Evolutionary conservation across 2,888 invertebrate genomes (phyloP), one percentile per base, ranked within the genome.

Genomic region (Arctia plantaginis): DNA sequence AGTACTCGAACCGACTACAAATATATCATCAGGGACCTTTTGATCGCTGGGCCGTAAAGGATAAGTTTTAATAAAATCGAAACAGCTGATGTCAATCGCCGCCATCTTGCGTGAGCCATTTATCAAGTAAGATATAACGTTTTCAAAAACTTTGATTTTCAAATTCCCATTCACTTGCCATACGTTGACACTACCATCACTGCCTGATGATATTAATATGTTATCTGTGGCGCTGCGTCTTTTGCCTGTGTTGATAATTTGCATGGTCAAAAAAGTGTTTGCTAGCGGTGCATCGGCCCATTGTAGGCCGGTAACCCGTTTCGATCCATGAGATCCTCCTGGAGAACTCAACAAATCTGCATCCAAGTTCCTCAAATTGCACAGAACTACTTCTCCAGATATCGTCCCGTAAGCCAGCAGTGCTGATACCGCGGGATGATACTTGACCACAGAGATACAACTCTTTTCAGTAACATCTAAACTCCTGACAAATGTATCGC

Each of bases 351-450:
- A 44, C 6, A 90, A 89, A 39, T 84, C 85, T 0, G 88, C 88
- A 8, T 90, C 91, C 7, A 88, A 55, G 39, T 90, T 88, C 15
- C 88, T 86, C 55, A 94, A 69, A 66, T 93, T 92, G 65, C 91
- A 93, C 0, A 94, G n/a, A 0, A 93, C 93, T 0, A 95, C 92
- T 75, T 94, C 95, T 0, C 95, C 95, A 0, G 93, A 89, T 0
- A 86, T 87, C 0, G 94, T 94, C 0, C 94, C 95, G 71, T 95
- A 95, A 0, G 95, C 95, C 0, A 95, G 62, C 3, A 95, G 71
- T 0, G 93, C 93, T 0, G 93, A 83, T 0, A 93, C 85, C 0
- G 89, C 84, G 0, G 93, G 93, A 47, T 95, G 94, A 71, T 93
- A 94, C 59, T 90, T 89, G 0, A 95, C 74, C 0, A 88, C 92